phyloP scores from a whole-genome alignment of 2,113 vertebrate species.

The Aptenodytes patagonicus region DNA sequence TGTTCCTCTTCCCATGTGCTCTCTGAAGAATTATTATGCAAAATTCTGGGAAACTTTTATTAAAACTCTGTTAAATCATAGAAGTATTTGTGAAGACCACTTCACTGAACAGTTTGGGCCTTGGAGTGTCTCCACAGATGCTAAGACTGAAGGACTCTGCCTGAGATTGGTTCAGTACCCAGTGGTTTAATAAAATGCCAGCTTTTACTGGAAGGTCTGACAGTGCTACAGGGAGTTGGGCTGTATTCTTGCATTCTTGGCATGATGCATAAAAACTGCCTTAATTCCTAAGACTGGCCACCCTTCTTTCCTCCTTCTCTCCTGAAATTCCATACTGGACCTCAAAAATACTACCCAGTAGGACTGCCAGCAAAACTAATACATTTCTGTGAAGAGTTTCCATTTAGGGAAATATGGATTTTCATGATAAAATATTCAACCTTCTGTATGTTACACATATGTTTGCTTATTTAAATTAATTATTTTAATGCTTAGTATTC shows the following conservation, averaged over 20 bases:
- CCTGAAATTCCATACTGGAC: background rate
- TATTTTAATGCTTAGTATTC: background rate
- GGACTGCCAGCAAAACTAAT: background rate
- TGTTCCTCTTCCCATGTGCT: background rate
- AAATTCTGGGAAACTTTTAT: background rate
- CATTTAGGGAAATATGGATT: background rate
- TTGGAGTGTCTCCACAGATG: background rate
- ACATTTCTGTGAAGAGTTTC: background rate
- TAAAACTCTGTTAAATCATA: background rate
- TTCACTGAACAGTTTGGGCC: background rate
- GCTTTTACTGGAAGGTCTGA: background rate
- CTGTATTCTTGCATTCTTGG: background rate
- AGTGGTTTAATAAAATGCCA: background rate
- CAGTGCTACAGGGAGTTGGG: accelerated
- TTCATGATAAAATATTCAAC: background rate
- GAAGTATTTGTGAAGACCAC: background rate
- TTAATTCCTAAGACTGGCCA: background rate
- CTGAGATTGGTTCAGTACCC: background rate
- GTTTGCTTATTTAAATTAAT: background rate
- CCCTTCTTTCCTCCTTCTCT: background rate
- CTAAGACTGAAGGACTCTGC: background rate
- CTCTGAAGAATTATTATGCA: background rate
- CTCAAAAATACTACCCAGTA: background rate
- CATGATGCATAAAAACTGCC: background rate
- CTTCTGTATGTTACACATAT: background rate